Evolutionary conservation across 2,113 vertebrate species (phyloP), one percentile per base, ranked within the genome.

Genomic region (Phyllostomus hastatus): DNA sequence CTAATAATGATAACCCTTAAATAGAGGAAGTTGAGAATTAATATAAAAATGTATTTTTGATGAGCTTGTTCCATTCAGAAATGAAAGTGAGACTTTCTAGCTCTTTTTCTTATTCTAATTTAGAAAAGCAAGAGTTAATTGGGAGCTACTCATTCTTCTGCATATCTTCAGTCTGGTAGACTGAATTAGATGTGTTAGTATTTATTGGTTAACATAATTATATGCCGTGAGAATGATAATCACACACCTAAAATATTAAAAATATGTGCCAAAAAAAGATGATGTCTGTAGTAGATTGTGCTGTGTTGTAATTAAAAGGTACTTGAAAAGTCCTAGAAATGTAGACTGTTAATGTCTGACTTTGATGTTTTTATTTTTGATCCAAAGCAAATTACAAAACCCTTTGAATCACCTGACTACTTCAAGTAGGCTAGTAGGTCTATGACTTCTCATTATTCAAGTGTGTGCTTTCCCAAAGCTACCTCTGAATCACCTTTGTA

Each of bases 341-440:
- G 85, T 97, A 91, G 95, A 97, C 96, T 95, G 80, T 90, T 97
- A 97, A 97, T 0, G 7, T 50, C 91, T 80, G 94, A 94, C 97
- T 98, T 98, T 97, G 96, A 97, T 97, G 97, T 97, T 98, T 97
- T 70, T 86, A 91, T 98, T 97, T 98, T 98, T 98, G 97, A 98
- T 96, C 93, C 97, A 95, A 97, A 96, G 73, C 76, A 96, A 86
- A 97, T 97, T 96, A 97, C 95, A 83, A 92, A 97, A 98, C 92
- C 59, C 75, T 59, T 83, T 98, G 97, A 98, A 92, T 98, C 96
- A 96, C 95, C 96, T 96, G 94, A 96, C 93, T 59, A 94, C 80
- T 96, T 97, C 81, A 54, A 97, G 95, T 97, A 95, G 84, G 92
- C 94, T 98, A 97, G 88, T 96, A 97, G 97, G 70, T 97, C 92